Conservation (phyloP, 2,888 invertebrate species). For the Nephrotoma flavescens region DNA sequence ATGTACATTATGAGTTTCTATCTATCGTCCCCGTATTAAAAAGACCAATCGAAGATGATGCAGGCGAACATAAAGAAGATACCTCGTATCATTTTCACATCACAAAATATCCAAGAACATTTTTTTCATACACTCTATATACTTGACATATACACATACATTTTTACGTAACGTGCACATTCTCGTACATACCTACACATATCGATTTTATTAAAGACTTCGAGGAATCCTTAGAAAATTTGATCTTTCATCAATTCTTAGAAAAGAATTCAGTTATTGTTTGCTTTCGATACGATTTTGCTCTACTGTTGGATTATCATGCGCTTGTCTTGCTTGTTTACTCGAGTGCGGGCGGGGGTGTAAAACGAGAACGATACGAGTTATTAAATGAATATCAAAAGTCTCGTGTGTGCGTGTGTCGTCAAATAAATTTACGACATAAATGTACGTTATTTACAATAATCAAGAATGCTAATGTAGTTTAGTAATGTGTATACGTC, state of each 20-base stretch:
- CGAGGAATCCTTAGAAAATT: neutral
- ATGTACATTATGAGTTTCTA: neutral
- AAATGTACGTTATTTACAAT: neutral
- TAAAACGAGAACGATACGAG: neutral
- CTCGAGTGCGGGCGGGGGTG: no score
- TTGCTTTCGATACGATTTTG: neutral
- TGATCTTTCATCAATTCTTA: neutral
- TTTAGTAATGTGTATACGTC: neutral
- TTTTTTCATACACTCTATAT: neutral
- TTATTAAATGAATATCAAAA: neutral
- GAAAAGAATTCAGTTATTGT: neutral
- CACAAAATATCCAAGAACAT: neutral
- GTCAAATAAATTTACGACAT: neutral
- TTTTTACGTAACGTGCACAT: neutral
- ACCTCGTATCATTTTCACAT: neutral
- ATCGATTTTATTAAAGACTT: neutral
- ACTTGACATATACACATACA: neutral
- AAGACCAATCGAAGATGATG: neutral
- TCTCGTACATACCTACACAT: neutral
- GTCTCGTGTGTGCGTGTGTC: neutral
- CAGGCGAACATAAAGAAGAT: neutral
- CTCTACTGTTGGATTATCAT: neutral
- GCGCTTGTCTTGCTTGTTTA: neutral
- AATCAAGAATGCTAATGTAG: neutral
- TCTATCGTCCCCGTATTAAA: neutral